These are phyloP conservation scores for Lonchura striata DNA, from an alignment of 2,113 vertebrate species.

Conservation along the genomic window DNA sequence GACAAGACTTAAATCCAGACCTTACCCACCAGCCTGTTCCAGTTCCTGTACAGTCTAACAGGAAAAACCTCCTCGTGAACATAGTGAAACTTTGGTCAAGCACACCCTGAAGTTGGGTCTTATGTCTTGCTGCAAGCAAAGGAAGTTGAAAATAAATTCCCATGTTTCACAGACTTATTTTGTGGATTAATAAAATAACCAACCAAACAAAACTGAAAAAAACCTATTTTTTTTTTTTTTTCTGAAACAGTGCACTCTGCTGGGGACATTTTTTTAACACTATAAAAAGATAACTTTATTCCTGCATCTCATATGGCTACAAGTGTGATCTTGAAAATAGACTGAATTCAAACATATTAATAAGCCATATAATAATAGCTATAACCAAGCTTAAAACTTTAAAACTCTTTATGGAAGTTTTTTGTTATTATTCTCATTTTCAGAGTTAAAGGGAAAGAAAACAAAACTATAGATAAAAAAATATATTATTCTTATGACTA, in stretches of 20 bases:
- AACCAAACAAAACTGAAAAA: background rate
- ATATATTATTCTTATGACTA: background rate
- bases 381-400: background rate
- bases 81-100: background rate
- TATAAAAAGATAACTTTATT: background rate
- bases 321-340: background rate
- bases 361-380: background rate
- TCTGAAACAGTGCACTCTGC: background rate
- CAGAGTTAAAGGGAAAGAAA: background rate
- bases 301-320: background rate
- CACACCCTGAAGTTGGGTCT: background rate
- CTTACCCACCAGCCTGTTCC: fast-evolving
- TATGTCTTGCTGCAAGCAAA: background rate
- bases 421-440: background rate
- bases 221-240: too few relatives aligned
- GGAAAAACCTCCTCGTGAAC: background rate
- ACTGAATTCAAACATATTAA: background rate
- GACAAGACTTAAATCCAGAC: background rate
- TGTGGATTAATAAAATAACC: background rate
- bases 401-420: background rate
- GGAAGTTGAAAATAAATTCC: background rate
- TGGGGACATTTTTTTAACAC: background rate
- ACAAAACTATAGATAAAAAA: background rate
- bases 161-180: background rate
- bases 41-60: background rate